phyloP scores from a whole-genome alignment of 92 coral and sea anemone genomes.

The Bergia puertoricense region DNA sequence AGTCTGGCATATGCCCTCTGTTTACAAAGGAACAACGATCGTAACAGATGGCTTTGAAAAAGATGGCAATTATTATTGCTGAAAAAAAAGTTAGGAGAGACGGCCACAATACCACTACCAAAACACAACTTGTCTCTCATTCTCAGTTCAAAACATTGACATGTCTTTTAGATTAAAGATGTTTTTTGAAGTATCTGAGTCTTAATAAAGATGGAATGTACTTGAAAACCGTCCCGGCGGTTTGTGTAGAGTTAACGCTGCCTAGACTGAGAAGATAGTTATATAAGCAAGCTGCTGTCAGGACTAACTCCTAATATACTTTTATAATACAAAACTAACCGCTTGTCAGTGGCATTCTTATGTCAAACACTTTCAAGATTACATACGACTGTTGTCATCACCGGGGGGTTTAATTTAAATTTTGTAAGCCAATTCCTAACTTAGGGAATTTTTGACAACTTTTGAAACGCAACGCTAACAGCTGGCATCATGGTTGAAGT shows the following conservation, averaged over 20 bases:
- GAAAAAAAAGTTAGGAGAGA: not conserved
- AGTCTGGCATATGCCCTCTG: slow-evolving; percentile 4
- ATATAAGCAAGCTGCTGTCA: not conserved
- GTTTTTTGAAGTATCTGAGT: too few relatives aligned
- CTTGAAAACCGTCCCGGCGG: too few relatives aligned
- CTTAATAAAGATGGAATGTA: too few relatives aligned
- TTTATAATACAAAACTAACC: not conserved
- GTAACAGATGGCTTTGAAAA: slow-evolving; percentile 9
- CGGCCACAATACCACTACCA: slow-evolving; percentile 1
- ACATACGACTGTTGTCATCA: not conserved
- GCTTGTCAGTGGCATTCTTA: slow-evolving; percentile 7
- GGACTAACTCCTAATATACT: not conserved
- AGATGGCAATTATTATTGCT: not conserved
- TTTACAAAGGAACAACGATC: not conserved
- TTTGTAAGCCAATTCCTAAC: not conserved
- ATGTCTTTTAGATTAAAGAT: too few relatives aligned
- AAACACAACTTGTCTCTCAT: slow-evolving; percentile 1
- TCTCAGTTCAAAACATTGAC: not conserved
- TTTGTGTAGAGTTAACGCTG: slow-evolving; percentile 3
- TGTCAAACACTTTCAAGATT: not conserved
- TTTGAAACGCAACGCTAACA: slow-evolving; percentile 1
- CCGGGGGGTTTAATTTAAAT: not conserved
- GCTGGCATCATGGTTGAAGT: not conserved
- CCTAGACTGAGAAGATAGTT: not conserved
- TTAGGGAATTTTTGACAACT: not conserved